These are phyloP conservation scores for Liopterus haemorrhoidalis DNA, from an alignment of 2,888 invertebrate genomes.

Conservation along the genomic window DNA sequence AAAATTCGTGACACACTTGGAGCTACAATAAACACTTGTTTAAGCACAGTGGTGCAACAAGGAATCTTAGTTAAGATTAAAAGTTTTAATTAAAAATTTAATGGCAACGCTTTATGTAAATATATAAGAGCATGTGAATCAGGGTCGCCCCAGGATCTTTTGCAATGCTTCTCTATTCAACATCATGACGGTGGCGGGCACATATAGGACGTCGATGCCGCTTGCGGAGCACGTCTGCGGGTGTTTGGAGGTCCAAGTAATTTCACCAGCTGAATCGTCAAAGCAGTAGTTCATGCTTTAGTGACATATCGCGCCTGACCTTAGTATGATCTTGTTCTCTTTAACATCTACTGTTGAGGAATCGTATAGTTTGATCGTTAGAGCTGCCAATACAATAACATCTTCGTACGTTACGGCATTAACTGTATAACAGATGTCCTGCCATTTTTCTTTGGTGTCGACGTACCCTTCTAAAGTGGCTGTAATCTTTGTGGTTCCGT, in stretches of 20 bases:
- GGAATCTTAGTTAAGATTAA: no score
- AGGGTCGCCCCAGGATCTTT: no score
- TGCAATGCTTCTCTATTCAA: no score
- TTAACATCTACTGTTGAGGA: conserved; percentile 14
- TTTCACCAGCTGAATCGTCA: not conserved
- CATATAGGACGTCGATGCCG: conserved; percentile 11
- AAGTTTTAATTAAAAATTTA: no score
- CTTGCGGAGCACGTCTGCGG: not conserved
- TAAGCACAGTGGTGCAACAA: no score
- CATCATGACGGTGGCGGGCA: no score
- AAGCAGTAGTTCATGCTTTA: not conserved
- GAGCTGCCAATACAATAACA: conserved; percentile 3
- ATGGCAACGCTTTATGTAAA: no score
- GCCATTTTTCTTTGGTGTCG: conserved; percentile 1
- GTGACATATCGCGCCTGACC: conserved; percentile 11
- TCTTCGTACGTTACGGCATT: not conserved
- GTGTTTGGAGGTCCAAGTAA: not conserved
- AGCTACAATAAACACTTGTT: no score
- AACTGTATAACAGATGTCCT: not conserved
- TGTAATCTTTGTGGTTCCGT: conserved; percentile 13
- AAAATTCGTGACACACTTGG: no score
- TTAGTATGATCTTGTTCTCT: conserved; percentile 4
- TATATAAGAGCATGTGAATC: no score
- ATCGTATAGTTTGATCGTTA: conserved; percentile 9
- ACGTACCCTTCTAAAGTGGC: conserved; percentile 7